Base-by-base conservation (phyloP, 2,797 vertebrate genomes). In the Anisognathus igniventris region DNA sequence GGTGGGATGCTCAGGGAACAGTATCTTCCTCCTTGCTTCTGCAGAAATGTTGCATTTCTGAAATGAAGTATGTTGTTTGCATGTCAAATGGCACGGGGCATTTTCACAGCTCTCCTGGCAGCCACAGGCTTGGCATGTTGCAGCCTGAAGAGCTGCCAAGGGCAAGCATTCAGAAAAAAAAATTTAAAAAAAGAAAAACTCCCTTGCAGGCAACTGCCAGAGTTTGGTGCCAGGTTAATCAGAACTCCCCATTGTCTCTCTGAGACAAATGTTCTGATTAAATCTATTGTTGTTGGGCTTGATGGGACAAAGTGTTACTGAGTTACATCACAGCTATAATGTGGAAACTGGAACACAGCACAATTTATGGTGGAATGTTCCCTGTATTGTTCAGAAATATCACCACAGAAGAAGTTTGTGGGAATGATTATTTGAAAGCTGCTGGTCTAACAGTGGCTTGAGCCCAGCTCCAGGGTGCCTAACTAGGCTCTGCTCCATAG, bases 221-320 rank as follows among this genome's bases (percentile, higher is more conserved):
- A 79, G 3, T 66, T 91, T 51, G 73, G 48, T 97, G 97, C 97
- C 97, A 97, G 96, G 92, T 81, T 92, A 92, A 96, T 97, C 94
- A 96, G 77, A 92, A 91, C 57, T 93, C 92, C 65, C 76, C 90
- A 95, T 97, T 97, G 96, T 97, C 96, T 96, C 81, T 73, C 91
- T 58, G 85, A 95, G 93, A 97, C 91, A 71, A 87, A 89, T 58
- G 94, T 92, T 94, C 95, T 80, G 87, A 96, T 92, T 93, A 93
- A 95, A 90, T 96, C 78, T 87, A 57, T 68, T 71, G 95, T 94
- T 94, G 56, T 80, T 77, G 91, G 58, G 84, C 76, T 95, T 95
- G 33, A 65, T 91, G 92, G 94, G 88, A 85, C 67, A 94, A 94
- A 86, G 72, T 81, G 91, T 92, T 96, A 90, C 83, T 89, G 76